phyloP scores from a whole-genome alignment of 2,888 invertebrate genomes.

The Lycophotia porphyrea region DNA sequence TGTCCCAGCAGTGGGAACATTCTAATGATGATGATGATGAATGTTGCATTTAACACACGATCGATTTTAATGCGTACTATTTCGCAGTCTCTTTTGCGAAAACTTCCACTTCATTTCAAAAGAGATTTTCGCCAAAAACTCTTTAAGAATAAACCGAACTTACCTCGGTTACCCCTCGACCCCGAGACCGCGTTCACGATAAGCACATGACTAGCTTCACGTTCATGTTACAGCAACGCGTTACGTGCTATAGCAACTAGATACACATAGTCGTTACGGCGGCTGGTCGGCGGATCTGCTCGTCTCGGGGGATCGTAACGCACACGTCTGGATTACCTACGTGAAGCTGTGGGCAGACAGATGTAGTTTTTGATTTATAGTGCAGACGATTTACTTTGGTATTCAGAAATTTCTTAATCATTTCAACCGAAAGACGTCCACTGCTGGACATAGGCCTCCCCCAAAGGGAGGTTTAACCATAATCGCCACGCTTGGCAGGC shows the following conservation, averaged over 20 bases:
- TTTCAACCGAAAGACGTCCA: no score
- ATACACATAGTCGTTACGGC: slow-evolving; percentile 26
- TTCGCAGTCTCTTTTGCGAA: background rate
- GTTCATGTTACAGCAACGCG: slow-evolving; percentile 25
- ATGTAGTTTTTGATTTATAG: slow-evolving; percentile 24
- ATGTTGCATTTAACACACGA: background rate
- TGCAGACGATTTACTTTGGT: background rate
- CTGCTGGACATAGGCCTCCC: no score
- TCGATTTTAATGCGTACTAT: background rate
- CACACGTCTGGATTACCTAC: slow-evolving; percentile 71
- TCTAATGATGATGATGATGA: no score
- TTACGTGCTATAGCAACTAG: slow-evolving; percentile 12
- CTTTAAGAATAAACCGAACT: slow-evolving; percentile 18
- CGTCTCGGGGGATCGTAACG: slow-evolving; percentile 65
- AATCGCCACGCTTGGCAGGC: no score
- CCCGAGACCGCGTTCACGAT: slow-evolving; percentile 35
- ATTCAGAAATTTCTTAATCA: background rate
- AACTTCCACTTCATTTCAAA: slow-evolving; percentile 1
- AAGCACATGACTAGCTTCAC: slow-evolving; percentile 23
- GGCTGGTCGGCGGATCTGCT: slow-evolving; percentile 46
- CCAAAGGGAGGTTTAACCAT: no score
- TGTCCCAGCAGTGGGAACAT: no score
- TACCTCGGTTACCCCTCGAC: slow-evolving; percentile 28
- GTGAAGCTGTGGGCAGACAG: slow-evolving; percentile 57
- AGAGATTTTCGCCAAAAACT: slow-evolving; percentile 4